These are phyloP conservation scores for Gymnorhina tibicen DNA, from an alignment of 2,113 vertebrate genomes.

Conservation along the genomic window DNA sequence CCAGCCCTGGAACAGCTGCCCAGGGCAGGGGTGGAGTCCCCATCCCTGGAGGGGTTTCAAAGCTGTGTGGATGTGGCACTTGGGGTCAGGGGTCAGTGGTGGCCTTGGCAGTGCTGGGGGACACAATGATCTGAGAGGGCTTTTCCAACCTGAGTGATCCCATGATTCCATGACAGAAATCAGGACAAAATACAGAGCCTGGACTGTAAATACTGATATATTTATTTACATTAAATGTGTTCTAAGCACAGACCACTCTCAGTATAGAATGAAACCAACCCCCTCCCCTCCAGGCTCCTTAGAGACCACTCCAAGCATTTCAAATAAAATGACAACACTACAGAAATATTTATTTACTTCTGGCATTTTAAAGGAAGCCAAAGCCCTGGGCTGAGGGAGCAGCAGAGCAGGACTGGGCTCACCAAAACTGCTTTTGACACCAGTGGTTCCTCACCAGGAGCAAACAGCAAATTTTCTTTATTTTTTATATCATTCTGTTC, in stretches of 20 bases:
- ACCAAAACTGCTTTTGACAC: not conserved
- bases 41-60: not conserved
- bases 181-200: not conserved
- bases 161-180: not conserved
- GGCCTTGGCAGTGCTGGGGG: not conserved
- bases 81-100: not conserved
- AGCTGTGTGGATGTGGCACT: not conserved
- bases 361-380: not conserved
- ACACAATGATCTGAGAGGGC: not conserved
- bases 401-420: not conserved
- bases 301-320: not conserved
- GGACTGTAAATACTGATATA: not conserved
- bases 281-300: not conserved
- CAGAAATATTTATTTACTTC: not conserved
- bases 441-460: not conserved
- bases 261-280: not conserved
- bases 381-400: not conserved
- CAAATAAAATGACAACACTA: not conserved
- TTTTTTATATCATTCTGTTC: not conserved
- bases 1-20: not conserved
- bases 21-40: not conserved
- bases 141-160: not conserved
- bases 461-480: not conserved
- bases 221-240: not conserved
- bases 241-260: not conserved